A percentile compares a stretch with the other conserved stretches of the same genome.
These are phyloP conservation scores for Drosophila neotestacea DNA, from an alignment of 2,888 invertebrate genomes.

Conservation along the genomic window DNA sequence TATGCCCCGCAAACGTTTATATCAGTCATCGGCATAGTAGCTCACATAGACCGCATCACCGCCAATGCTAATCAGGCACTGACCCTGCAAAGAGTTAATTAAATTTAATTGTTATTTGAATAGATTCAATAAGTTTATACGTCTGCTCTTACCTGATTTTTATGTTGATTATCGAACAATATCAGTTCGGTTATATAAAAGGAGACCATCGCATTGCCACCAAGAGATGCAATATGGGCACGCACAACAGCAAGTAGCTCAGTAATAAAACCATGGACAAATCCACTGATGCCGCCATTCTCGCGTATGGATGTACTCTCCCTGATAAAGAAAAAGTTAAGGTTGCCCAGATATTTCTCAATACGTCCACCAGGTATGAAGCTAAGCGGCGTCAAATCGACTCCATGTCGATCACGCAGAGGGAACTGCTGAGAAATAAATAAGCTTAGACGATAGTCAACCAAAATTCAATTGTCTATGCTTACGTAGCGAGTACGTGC, in stretches of 20 bases:
- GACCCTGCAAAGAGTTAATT: constrained; percentile 89
- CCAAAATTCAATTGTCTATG: neutral
- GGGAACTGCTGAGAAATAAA: constrained; percentile 71
- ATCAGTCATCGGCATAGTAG: constrained; percentile 88
- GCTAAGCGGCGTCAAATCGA: constrained; percentile 93
- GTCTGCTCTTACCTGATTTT: constrained; percentile 93
- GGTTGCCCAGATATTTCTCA: constrained; percentile 93
- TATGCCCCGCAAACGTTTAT: constrained; percentile 81
- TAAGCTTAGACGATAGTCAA: neutral
- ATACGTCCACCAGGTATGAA: constrained; percentile 92
- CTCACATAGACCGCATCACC: constrained; percentile 96
- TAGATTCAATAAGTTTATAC: too few species aligned
- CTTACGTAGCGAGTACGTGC: constrained; percentile 69
- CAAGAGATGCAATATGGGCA: constrained; percentile 96
- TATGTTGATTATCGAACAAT: constrained; percentile 96
- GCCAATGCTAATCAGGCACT: constrained; percentile 97
- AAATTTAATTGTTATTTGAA: neutral
- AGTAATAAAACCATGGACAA: constrained; percentile 96
- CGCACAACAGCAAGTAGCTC: constrained; percentile 96
- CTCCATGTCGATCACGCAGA: constrained; percentile 86
- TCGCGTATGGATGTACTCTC: constrained; percentile 97
- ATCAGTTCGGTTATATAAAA: constrained; percentile 97
- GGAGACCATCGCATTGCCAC: constrained; percentile 97
- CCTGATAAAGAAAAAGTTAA: constrained; percentile 97
- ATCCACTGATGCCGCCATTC: constrained; percentile 96